phyloP scores from a whole-genome alignment of 2,888 invertebrate genomes.

The Limnephilus auricula region DNA sequence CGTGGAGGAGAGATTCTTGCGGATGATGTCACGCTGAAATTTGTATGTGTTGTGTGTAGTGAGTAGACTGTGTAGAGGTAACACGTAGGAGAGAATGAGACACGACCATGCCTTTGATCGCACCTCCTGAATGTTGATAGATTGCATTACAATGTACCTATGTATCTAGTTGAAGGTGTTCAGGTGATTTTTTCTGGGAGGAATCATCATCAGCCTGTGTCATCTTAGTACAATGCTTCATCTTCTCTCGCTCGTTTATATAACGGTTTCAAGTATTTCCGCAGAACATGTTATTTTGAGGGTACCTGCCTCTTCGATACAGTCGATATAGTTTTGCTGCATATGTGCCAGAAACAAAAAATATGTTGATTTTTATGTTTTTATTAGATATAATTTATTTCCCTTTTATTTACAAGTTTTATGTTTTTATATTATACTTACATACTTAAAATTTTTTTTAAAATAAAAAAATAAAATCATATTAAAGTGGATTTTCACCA shows the following conservation, averaged over 20 bases:
- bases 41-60: constrained; percentile 8
- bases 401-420: no score
- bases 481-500: no score
- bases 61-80: background rate
- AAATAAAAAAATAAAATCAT: no score
- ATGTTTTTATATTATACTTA: no score
- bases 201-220: background rate
- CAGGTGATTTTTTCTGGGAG: background rate
- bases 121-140: constrained; percentile 4
- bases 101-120: background rate
- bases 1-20: constrained; percentile 34
- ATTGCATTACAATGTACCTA: background rate
- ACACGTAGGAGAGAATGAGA: background rate
- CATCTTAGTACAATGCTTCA: background rate
- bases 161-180: background rate
- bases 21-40: constrained; percentile 40
- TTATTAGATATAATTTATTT: no score
- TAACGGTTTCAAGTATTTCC: background rate
- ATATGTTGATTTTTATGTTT: no score
- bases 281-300: background rate
- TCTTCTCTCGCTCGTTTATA: background rate
- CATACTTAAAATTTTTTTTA: no score
- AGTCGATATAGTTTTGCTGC: background rate
- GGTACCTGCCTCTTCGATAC: background rate
- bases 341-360: background rate